Conservation (phyloP, 2,113 vertebrate genomes). For the Sporophila hypoxantha region DNA sequence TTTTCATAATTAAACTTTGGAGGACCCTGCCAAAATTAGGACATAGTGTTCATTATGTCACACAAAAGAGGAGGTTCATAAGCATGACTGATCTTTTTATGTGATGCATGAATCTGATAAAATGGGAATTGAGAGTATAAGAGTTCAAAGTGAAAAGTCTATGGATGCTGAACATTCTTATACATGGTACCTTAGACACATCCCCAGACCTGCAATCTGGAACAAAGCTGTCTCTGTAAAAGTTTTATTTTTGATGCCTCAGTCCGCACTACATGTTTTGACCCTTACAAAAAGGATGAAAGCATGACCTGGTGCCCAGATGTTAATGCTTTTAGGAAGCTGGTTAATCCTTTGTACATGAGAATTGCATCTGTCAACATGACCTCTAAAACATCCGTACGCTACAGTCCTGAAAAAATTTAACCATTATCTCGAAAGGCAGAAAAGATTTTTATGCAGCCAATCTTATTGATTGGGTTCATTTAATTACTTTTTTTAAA, state of each 20-base stretch:
- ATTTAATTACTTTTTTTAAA: not conserved
- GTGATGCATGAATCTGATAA: not conserved
- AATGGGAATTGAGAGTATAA: not conserved
- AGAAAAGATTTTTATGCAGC: not conserved
- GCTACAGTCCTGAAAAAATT: not conserved
- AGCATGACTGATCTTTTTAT: not conserved
- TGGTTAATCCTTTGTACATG: not conserved
- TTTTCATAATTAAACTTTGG: not conserved
- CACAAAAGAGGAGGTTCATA: not conserved
- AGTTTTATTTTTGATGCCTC: not conserved
- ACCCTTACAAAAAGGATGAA: not conserved
- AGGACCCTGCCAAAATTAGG: not conserved
- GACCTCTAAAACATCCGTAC: not conserved
- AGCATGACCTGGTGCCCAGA: not conserved
- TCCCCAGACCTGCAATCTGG: not conserved
- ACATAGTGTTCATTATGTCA: not conserved
- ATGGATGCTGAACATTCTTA: not conserved
- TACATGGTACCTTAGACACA: not conserved
- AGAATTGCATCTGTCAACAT: not conserved
- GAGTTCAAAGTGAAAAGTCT: not conserved
- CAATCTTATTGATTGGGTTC: not conserved
- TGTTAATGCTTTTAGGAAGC: not conserved
- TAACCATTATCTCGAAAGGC: not conserved
- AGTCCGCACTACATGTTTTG: not conserved
- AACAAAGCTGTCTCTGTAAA: not conserved